These are phyloP conservation scores for Hippopotamus amphibius DNA, from an alignment of 2,113 vertebrate genomes.

Conservation along the genomic window DNA sequence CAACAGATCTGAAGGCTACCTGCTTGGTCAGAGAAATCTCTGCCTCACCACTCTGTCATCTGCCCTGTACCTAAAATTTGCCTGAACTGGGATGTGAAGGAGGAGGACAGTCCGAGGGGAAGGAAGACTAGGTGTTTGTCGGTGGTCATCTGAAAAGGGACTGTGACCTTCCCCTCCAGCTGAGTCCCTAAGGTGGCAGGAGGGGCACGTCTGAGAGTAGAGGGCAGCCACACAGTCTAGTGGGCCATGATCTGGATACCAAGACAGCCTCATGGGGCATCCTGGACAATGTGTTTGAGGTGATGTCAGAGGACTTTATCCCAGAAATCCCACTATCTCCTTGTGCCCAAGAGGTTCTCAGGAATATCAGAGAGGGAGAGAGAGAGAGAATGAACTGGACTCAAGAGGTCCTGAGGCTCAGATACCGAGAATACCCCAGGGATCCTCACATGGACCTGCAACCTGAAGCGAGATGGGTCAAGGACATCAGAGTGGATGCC, in stretches of 20 bases:
- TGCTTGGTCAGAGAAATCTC: background rate
- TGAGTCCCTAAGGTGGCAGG: background rate
- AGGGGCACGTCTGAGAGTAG: background rate
- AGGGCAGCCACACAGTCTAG: background rate
- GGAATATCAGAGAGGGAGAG: background rate
- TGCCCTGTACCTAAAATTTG: background rate
- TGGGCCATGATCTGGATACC: background rate
- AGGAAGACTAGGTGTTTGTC: background rate
- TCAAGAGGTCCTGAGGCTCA: background rate
- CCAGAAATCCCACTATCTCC: background rate
- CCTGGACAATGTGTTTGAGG: background rate
- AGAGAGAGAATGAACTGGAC: background rate
- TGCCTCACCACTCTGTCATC: fast-evolving
- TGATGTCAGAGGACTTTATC: background rate
- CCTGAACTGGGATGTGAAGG: background rate
- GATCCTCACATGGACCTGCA: background rate
- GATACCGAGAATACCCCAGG: background rate
- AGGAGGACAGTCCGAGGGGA: background rate
- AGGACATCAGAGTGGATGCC: background rate
- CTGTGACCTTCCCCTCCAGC: background rate
- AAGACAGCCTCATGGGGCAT: background rate
- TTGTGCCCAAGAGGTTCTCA: background rate
- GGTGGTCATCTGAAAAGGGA: background rate
- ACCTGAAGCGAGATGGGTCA: background rate
- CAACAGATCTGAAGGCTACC: background rate